Evolutionary conservation across 2,888 invertebrate genomes (phyloP).

Genomic region (Spisula solida): DNA sequence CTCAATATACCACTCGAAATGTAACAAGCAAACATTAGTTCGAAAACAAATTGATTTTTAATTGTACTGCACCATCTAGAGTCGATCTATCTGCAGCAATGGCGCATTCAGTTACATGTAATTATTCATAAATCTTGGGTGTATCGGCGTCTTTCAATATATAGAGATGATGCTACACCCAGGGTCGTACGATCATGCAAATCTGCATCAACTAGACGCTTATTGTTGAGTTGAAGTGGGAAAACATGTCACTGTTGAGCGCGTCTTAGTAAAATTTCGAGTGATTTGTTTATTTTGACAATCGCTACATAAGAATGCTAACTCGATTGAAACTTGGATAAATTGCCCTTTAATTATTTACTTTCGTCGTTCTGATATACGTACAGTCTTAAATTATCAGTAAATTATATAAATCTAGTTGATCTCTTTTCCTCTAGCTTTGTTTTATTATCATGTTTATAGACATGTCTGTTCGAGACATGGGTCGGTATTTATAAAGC

Average conservation of each 20-base stretch:
- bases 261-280: constrained; percentile 25
- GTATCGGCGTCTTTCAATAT: constrained; percentile 35
- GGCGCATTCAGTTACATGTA: neutral
- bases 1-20: neutral
- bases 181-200: constrained; percentile 40
- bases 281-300: constrained; percentile 46
- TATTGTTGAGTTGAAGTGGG: constrained; percentile 28
- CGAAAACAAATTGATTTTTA: constrained; percentile 14
- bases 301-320: constrained; percentile 35
- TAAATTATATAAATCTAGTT: neutral
- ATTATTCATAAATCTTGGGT: constrained; percentile 10
- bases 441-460: constrained; percentile 1
- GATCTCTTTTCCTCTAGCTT: neutral
- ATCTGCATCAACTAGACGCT: constrained; percentile 30
- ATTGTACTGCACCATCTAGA: constrained; percentile 8
- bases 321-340: constrained; percentile 14
- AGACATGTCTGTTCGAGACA: neutral
- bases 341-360: constrained; percentile 34
- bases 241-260: constrained; percentile 35
- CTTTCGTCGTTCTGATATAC: neutral
- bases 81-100: neutral
- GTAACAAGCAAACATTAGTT: constrained; percentile 13
- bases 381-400: neutral
- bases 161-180: constrained; percentile 54
- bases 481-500: too few species aligned